Base-by-base conservation (phyloP, 92 coral and sea anemone species). In the Epizoanthus scotinus region DNA sequence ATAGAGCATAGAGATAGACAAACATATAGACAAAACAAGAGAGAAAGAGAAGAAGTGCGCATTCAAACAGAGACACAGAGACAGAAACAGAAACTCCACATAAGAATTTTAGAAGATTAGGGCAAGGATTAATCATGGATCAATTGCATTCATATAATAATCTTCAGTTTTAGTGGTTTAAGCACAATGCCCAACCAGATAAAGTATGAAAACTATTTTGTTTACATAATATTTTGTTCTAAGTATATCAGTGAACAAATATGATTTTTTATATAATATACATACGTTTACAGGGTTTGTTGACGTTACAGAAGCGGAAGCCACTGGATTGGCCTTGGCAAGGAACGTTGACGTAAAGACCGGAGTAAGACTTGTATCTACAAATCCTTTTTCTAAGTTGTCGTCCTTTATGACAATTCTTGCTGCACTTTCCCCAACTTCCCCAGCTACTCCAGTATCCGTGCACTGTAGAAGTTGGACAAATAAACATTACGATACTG, bases 391-490 rank as follows among this genome's bases (percentile, higher is more conserved):
- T 73, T 27, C 79, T 73, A 31, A 73, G 55, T 21, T 73, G 79
- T 28, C 12, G 55, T 73, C 79, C 79, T 53, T 55, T 52, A 22
- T 73, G 79, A 6, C 79, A 73, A 6, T 73, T 73, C 52, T 73
- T 73, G 52, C 52, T 73, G 79, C 79, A 73, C 47, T 73, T 56
- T 15, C 79, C n/a, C 79, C 79, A 73, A 13, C 50, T 3, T 13
- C 79, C 79, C 79, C 79, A 73, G 5, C 55, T 68, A 5, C 28
- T 42, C 73, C 73, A 68, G 12, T 68, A 68, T 68, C 73, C 73
- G 42, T 68, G 47, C 19, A 42, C 53, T 68, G 56, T 20, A 25
- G 22, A 27, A 38, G 34, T 31, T 27, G 36, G 19, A 12, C 36
- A 67, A 22, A 14, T 0, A 65, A 36, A 31, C 29, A 27, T 25